These are phyloP conservation scores for Scytalopus superciliaris DNA, from an alignment of 2,113 vertebrate genomes.

Conservation along the genomic window DNA sequence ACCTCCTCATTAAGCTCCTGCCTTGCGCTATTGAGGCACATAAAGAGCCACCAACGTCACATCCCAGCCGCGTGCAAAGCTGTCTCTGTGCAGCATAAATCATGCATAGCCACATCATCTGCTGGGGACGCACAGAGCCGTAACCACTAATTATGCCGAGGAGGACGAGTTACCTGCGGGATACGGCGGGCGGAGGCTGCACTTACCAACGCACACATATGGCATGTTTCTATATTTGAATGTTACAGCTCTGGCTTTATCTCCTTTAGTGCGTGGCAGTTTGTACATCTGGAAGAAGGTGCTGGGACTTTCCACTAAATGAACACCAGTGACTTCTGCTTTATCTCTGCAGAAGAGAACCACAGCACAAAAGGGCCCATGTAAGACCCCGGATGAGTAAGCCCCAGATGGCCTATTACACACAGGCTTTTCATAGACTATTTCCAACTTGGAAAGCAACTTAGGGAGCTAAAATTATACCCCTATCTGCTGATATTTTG, in stretches of 20 bases:
- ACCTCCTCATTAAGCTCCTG: conserved; percentile 15
- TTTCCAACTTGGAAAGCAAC: conserved; percentile 7
- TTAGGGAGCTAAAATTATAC: conserved; percentile 30
- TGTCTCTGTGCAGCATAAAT: conserved; percentile 40
- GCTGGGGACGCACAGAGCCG: conserved; percentile 19
- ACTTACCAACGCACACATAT: background rate
- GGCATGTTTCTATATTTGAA: background rate
- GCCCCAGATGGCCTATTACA: background rate
- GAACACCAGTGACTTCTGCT: background rate
- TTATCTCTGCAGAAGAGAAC: background rate
- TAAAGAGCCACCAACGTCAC: conserved; percentile 14
- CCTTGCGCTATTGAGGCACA: conserved; percentile 5
- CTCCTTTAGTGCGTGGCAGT: background rate
- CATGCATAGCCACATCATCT: conserved; percentile 55
- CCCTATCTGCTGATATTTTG: background rate
- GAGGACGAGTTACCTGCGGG: conserved; percentile 24
- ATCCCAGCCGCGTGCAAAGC: background rate
- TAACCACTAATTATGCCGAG: background rate
- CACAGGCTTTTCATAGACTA: background rate
- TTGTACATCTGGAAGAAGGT: background rate
- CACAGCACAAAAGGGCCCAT: background rate
- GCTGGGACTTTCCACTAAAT: background rate
- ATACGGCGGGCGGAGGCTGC: background rate
- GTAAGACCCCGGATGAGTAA: conserved; percentile 26
- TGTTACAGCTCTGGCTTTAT: background rate